These are phyloP conservation scores for Tachina lurida DNA, from an alignment of 2,888 invertebrate genomes.

Conservation along the genomic window DNA sequence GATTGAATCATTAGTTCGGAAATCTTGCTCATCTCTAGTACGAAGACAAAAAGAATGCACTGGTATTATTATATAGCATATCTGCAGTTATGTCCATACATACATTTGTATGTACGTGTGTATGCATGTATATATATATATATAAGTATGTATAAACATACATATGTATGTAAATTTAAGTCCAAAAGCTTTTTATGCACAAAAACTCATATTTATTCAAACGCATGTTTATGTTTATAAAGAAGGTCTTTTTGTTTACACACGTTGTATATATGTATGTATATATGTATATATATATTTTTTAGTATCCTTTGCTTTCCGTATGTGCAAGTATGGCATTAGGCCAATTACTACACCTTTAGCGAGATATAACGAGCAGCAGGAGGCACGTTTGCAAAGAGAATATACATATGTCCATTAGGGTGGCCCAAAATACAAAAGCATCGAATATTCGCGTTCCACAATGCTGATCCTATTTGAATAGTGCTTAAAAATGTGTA, in stretches of 20 bases:
- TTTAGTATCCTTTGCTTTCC: not conserved
- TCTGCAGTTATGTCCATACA: not conserved
- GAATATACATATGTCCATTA: not conserved
- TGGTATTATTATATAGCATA: too few species aligned
- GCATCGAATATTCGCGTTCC: too few species aligned
- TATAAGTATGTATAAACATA: not conserved
- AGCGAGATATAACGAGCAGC: not conserved
- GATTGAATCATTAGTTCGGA: too few species aligned
- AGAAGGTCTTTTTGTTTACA: not conserved
- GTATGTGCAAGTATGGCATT: slow-evolving; percentile 57
- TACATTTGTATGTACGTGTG: too few species aligned
- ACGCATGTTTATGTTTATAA: not conserved
- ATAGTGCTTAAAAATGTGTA: too few species aligned
- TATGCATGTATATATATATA: not conserved
- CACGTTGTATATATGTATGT: not conserved
- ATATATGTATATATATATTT: not conserved
- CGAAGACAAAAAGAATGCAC: too few species aligned
- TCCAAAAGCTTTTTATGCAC: not conserved
- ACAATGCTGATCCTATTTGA: too few species aligned
- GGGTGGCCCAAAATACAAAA: too few species aligned
- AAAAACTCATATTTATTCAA: not conserved
- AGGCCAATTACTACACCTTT: slow-evolving; percentile 65
- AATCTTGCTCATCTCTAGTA: too few species aligned
- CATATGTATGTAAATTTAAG: not conserved
- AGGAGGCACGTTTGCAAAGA: not conserved